Evolutionary conservation across 1,140 invertebrate genomes (phyloP).

Genomic region (Orchestia grillus): DNA sequence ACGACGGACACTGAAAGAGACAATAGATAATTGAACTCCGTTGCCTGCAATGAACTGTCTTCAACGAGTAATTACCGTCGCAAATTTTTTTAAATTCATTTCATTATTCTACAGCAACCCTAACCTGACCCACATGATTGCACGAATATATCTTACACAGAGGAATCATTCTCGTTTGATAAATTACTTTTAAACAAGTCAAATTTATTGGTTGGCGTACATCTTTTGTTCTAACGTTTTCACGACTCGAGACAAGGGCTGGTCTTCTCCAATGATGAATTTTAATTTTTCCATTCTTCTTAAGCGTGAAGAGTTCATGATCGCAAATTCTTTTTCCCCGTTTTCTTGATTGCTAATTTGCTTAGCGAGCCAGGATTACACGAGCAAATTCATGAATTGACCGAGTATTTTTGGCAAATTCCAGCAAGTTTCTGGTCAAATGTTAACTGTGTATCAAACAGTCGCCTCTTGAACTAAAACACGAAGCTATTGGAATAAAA

Average conservation of each 20-base stretch:
- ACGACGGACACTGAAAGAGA: not conserved
- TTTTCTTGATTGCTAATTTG: no score
- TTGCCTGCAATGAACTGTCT: not conserved
- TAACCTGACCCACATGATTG: no score
- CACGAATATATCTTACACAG: not conserved
- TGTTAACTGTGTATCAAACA: no score
- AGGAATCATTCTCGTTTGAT: not conserved
- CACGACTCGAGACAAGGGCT: not conserved
- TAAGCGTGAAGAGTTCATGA: not conserved
- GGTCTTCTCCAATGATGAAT: not conserved
- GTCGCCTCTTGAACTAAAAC: no score
- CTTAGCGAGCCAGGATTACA: no score
- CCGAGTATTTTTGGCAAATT: no score
- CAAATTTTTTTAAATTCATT: not conserved
- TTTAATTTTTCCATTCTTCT: not conserved
- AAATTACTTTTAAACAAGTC: not conserved
- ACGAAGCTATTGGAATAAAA: no score
- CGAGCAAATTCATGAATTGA: no score
- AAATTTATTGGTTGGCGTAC: not conserved
- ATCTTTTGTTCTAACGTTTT: not conserved
- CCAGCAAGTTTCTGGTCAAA: no score
- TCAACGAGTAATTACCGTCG: not conserved
- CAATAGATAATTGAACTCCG: not conserved
- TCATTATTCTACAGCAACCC: not conserved
- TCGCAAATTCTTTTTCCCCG: not conserved